phyloP scores from a whole-genome alignment of 2,888 invertebrate species.

The Leucozona laternaria region DNA sequence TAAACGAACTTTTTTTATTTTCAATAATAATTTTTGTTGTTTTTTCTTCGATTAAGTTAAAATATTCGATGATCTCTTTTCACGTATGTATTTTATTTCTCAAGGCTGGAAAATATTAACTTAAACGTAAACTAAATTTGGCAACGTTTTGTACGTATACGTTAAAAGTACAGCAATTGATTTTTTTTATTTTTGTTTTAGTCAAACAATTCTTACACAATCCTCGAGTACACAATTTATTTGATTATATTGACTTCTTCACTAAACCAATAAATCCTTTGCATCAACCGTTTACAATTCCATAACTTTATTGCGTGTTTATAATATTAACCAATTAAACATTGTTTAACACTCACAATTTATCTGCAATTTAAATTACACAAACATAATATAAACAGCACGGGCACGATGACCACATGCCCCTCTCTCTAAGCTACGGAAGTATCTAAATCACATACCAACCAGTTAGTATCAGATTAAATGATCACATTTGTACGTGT shows the following conservation, averaged over 20 bases:
- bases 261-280: neutral
- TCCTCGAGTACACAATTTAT: neutral
- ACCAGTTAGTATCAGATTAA: slow-evolving; percentile 16
- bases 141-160: neutral
- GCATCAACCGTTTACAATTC: neutral
- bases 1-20: neutral
- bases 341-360: slow-evolving; percentile 12
- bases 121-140: too few relatives aligned
- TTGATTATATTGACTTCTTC: neutral
- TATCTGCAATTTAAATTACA: neutral
- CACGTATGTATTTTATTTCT: too few relatives aligned
- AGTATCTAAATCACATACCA: slow-evolving; percentile 45
- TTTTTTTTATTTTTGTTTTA: neutral
- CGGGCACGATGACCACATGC: neutral
- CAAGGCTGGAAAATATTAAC: too few relatives aligned
- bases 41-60: too few relatives aligned
- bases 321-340: slow-evolving; percentile 2
- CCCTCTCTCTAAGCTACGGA: slow-evolving; percentile 35
- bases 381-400: neutral
- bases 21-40: too few relatives aligned
- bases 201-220: neutral
- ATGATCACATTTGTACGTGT: slow-evolving; percentile 14
- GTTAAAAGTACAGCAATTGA: neutral
- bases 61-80: too few relatives aligned
- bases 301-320: neutral